Evolutionary conservation across 2,888 invertebrate genomes (phyloP), one percentile per base, ranked within the genome.

Genomic region (Apotomis betuletana): DNA sequence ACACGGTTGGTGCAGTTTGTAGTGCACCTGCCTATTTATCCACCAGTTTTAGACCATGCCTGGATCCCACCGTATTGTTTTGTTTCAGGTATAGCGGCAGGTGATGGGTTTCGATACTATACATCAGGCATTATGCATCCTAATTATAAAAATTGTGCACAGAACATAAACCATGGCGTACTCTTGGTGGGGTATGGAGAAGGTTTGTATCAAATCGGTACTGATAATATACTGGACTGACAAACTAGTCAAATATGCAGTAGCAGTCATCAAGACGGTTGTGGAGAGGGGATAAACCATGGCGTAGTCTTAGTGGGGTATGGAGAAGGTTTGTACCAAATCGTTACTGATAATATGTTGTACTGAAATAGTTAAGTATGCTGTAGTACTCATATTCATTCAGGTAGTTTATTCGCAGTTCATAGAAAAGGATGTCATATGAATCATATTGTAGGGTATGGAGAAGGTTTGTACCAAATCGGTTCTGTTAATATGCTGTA

Each of bases 101-200:
- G 27, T 44, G 0, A 12, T 0, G 61, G 49, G 49, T 12, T 36
- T 4, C 0, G 1, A 3, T 1, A 2, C 4, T 52, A 63, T 13
- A 0, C 8, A 0, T 5, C 5, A 5, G 63, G 63, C 5, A 63
- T 63, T 4, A 38, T 63, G 12, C 5, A 41, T 8, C 63, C 63
- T 13, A 5, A 63, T 63, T 4, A 38, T 63, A 6, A 3, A 41
- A 13, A 0, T 2, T 27, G 27, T 27, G 10, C 9, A 6, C 6
- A 15, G 10, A 3, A 2, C 1, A 10, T 5, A 2, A 8, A 57
- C 55, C 75, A 75, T 51, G 75, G 57, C 0, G 54, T 73, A 0
- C 57, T 75, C 10, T 38, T 74, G 5, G 71, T 75, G 10, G 75
- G 75, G 12, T 75, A 75, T 61, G 75, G 73, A 38, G 62, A 41